Evolutionary conservation across 64 coral and sea anemone species (phyloP), one percentile per base, ranked within the genome.

Genomic region (Orbicella faveolata): DNA sequence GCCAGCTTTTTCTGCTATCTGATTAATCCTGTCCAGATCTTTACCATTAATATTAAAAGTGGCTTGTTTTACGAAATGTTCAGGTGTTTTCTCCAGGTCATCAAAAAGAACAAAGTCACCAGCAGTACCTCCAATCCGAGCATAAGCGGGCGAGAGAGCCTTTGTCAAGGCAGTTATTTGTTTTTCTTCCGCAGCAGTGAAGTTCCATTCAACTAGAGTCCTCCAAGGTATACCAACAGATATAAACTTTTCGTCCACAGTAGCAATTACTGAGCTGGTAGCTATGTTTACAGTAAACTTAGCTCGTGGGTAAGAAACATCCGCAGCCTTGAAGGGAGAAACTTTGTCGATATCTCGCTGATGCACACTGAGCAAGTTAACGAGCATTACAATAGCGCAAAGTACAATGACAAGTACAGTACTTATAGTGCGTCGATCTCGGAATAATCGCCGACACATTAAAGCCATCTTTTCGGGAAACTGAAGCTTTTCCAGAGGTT

Each of bases 91-190:
- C 2, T 6, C 44, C 44, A 48, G 44, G 44, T 48, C 44, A 48
- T 6, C 3, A 48, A 48, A 48, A 48, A 48, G 0, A 48, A 83
- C 91, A 88, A 88, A 93, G 63, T 93, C 77, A 65, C 88, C 79
- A 18, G 72, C 52, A 41, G 66, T 81, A 48, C 91, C 91, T 36
- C 91, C 91, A 76, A 93, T 75, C 33, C 91, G 86, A 30, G 83
- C 78, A 75, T 82, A 93, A 33, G 91, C 86, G 30, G 91, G 91
- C 26, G 91, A 93, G 10, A 93, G 68, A 53, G 77, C 91, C 61
- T 74, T 88, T 8, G 86, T 87, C 2, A 93, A 76, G 7, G 91
- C 74, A 37, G 74, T 82, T 12, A 93, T 78, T 30, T 68, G 77
- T 81, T 63, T 35, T 15, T 81, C 79, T 63, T 14, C 63, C 1